A percentile compares a stretch with the other conserved stretches of the same genome.
Conservation (phyloP, 2,113 vertebrate genomes). For the Trichechus manatus region DNA sequence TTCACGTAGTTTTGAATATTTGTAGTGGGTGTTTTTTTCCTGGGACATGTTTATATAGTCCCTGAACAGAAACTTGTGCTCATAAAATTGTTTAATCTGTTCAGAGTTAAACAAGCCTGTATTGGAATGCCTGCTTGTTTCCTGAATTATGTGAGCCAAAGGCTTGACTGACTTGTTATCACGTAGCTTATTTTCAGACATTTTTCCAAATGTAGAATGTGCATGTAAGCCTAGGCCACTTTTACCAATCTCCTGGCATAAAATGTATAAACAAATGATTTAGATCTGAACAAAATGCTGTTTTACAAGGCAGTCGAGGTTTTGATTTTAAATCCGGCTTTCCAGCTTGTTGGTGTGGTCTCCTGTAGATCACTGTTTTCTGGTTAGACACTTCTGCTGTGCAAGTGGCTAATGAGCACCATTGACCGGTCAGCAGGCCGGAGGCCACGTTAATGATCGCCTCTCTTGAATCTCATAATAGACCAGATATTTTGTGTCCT, state of each 20-base stretch:
- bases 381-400: background rate
- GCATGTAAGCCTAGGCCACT: background rate
- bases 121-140: too few relatives aligned
- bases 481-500: too few relatives aligned
- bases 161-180: background rate
- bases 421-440: background rate
- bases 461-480: background rate
- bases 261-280: background rate
- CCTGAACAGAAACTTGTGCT: background rate
- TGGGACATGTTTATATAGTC: fast-evolving
- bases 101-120: fast-evolving
- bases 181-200: background rate
- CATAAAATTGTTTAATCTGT: background rate
- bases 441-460: fast-evolving
- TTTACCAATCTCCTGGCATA: fast-evolving
- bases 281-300: background rate
- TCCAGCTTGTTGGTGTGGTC: background rate
- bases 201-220: background rate
- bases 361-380: background rate
- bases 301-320: fast-evolving
- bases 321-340: background rate
- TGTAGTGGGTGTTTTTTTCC: fast-evolving
- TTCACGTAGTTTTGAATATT: fast-evolving
- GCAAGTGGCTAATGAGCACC: fast-evolving
- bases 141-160: background rate